Base-by-base conservation (phyloP, 2,797 vertebrate genomes). In the Rhinella marina region DNA sequence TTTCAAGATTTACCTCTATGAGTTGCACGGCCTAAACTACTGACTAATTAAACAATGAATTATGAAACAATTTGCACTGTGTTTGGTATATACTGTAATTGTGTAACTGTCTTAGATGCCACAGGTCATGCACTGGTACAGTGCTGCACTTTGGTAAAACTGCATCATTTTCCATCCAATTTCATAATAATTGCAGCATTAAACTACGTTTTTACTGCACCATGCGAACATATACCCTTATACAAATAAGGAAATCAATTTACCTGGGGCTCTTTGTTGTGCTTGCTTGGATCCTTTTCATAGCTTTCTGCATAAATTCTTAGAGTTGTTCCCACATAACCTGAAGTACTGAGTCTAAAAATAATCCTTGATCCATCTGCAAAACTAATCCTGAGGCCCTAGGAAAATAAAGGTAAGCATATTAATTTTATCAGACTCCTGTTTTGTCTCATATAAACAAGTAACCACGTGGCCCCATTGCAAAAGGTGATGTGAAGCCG, bases 281-380 rank as follows among this genome's bases (percentile, higher is more conserved):
- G 97, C 79, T 96, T 96, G 90, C 96, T 96, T 0, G 97, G 97
- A 91, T 99, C 98, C 91, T 96, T 96, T 91, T 99, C 98, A 0
- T 97, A 98, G 93, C 96, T 98, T 93, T 99, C 98, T 0, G 97
- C 98, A 0, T 99, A 99, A 90, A 99, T 97, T 16, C 98, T 95
- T 89, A 99, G 91, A 79, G 96, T 98, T 91, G 97, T 94, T 48
- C 97, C 95, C 54, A 93, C 91, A 5, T 96, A 96, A 0, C 97
- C 97, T 48, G 97, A 98, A 52, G 98, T 96, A 29, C 98, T 99
- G 93, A 98, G 96, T 90, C 98, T 95, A 92, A 99, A 99, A 90
- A 99, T 95, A 56, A 99, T 94, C 61, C 98, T 96, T 6, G 98
- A 97, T 0, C 95, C 95, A 27, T 99, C 97, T 0, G 94, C 95